These are phyloP conservation scores for Coelinius sp. DNA, from an alignment of 2,888 invertebrate genomes.

Conservation along the genomic window DNA sequence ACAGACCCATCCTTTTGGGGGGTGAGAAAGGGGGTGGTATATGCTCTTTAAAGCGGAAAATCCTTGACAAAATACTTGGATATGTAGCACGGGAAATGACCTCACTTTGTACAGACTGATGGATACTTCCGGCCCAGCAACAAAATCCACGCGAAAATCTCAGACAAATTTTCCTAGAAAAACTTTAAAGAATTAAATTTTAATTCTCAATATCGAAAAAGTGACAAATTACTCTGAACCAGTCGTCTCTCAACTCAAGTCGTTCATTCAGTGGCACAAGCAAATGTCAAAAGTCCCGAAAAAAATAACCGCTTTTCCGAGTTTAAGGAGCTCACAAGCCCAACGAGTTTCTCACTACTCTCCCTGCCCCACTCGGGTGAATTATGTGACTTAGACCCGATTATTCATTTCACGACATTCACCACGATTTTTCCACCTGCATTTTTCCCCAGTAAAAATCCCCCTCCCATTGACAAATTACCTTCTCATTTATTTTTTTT, in stretches of 20 bases:
- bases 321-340: conserved; percentile 32
- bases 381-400: conserved; percentile 23
- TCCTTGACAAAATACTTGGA: conserved; percentile 50
- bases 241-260: conserved; percentile 6
- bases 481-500: conserved; percentile 7
- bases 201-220: too few species aligned
- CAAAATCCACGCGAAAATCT: conserved; percentile 17
- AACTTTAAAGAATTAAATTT: too few species aligned
- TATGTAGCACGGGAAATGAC: conserved; percentile 50
- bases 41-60: conserved; percentile 48
- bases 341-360: neutral
- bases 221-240: too few species aligned
- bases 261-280: conserved; percentile 28
- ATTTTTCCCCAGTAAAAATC: neutral
- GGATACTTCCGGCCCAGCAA: conserved; percentile 49
- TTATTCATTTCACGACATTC: conserved; percentile 25
- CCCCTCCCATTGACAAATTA: conserved; percentile 10
- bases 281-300: conserved; percentile 20
- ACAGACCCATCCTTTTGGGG: conserved; percentile 30
- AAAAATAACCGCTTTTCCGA: conserved; percentile 30
- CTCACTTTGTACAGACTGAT: conserved; percentile 53
- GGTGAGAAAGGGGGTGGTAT: conserved; percentile 39
- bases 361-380: conserved; percentile 7
- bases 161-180: too few species aligned
- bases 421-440: conserved; percentile 6